Conservation (phyloP, 2,113 vertebrate species). For the Benitochromis conjunctus region DNA sequence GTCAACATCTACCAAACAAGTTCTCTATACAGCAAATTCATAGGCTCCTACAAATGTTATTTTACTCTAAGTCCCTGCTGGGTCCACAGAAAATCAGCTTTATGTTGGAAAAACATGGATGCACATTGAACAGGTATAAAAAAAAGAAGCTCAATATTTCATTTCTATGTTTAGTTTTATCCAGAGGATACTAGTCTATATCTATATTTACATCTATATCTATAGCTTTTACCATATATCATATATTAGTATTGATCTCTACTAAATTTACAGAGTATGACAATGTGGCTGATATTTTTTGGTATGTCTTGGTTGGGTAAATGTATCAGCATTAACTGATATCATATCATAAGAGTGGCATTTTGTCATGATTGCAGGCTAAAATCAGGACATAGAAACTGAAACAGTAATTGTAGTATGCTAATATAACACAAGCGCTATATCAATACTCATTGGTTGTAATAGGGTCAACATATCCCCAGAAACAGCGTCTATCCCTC, state of each 20-base stretch:
- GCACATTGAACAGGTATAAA: not conserved
- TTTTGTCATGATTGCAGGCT: not conserved
- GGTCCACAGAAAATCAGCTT: constrained; percentile 3
- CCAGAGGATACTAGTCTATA: not conserved
- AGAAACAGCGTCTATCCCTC: constrained; percentile 13
- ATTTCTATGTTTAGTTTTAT: not conserved
- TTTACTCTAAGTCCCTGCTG: constrained; percentile 57
- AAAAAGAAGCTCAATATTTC: not conserved
- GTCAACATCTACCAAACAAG: constrained; percentile 73
- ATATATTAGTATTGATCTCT: not conserved
- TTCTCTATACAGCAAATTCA: constrained; percentile 86
- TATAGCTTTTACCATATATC: not conserved
- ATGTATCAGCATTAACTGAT: not conserved
- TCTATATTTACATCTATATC: not conserved
- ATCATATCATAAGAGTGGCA: not conserved
- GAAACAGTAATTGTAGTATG: constrained; percentile 62
- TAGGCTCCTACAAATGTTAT: constrained; percentile 86
- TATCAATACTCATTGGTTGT: not conserved
- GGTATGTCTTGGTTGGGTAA: not conserved
- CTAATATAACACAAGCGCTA: not conserved
- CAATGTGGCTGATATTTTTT: not conserved
- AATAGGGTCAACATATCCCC: constrained; percentile 26
- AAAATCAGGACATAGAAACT: not conserved
- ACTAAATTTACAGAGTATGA: not conserved
- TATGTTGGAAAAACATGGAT: constrained; percentile 13